Base-by-base conservation (phyloP, 2,113 vertebrate genomes). In the Ovibos moschatus region DNA sequence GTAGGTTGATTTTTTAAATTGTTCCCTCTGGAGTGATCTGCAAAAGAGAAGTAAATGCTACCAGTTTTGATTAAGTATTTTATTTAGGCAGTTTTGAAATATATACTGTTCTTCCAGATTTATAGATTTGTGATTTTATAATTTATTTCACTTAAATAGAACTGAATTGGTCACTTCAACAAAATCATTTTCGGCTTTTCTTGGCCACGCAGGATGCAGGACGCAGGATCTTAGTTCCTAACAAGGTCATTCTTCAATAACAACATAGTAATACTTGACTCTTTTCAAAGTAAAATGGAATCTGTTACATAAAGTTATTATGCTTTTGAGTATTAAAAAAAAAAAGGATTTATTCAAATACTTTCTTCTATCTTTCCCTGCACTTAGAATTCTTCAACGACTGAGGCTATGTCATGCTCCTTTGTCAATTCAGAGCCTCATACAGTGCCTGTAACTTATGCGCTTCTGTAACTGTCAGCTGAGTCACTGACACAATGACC, bases 81-180 rank as follows among this genome's bases (percentile, higher is more conserved):
- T 91, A 91, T 87, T 95, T 94, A 57, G 67, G 64, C 55, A 64
- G 30, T 93, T 91, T 88, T 95, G 78, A 96, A 97, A 85, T 81
- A n/a, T 3, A 64, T 30, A 47, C 30, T 91, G 25, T 84, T 89
- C 92, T 91, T 36, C 53, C 30, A 88, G 11, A 91, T 64, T 81
- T 40, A 89, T 25, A 81, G 10, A 10, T 50, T 91, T 58, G 36
- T 78, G 67, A 53, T 93, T 87, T 93, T 82, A 62, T 28, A 40
- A n/a, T 55, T 60, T 85, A 60, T 95, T 53, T 91, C 25, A 93
- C 15, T 45, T 86, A 95, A 79, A 43, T n/a, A 91, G 43, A 94
- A 83, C 28, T 86, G 40, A 89, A 81, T 17, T 82, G 27, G 14
- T 87, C 58, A 58, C 55, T 50, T 79, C 85, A 81, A 91, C 57